Conservation (phyloP, 1,140 invertebrate genomes). For the Drosophila ficusphila region DNA sequence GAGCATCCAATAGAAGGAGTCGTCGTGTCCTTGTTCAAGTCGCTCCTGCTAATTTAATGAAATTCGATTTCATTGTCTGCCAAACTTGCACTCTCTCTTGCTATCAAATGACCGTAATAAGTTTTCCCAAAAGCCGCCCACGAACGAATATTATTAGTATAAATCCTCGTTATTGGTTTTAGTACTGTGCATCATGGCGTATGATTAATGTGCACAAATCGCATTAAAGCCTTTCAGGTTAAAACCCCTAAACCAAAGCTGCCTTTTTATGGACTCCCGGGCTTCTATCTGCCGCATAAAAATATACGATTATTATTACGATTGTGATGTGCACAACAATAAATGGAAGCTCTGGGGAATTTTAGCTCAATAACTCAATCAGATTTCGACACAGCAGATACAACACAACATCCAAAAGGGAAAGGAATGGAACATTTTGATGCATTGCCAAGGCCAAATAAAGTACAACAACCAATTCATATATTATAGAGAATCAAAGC, state of each 20-base stretch:
- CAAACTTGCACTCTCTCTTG: constrained; percentile 33
- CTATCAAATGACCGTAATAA: constrained; percentile 65
- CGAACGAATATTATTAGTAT: constrained; percentile 49
- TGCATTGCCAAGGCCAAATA: constrained; percentile 40
- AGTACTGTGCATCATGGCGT: constrained; percentile 58
- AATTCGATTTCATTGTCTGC: constrained; percentile 60
- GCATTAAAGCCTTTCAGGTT: constrained; percentile 62
- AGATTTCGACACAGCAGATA: constrained; percentile 53
- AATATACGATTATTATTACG: constrained; percentile 72
- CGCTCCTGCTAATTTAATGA: constrained; percentile 48
- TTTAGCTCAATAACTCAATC: constrained; percentile 79
- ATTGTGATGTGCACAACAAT: constrained; percentile 50
- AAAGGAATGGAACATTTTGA: constrained; percentile 37
- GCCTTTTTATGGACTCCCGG: constrained; percentile 40
- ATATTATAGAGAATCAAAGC: neutral
- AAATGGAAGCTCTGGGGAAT: constrained; percentile 36
- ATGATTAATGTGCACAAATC: constrained; percentile 77
- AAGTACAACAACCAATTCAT: constrained; percentile 38
- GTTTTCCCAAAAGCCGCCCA: constrained; percentile 1
- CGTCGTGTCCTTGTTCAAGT: constrained; percentile 27
- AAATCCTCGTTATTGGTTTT: constrained; percentile 40
- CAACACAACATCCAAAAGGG: constrained; percentile 18
- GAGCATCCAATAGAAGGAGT: constrained; percentile 36
- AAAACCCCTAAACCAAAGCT: constrained; percentile 25
- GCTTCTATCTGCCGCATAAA: constrained; percentile 53